phyloP scores from a whole-genome alignment of 2,888 invertebrate genomes.

The Rosalia funebris region DNA sequence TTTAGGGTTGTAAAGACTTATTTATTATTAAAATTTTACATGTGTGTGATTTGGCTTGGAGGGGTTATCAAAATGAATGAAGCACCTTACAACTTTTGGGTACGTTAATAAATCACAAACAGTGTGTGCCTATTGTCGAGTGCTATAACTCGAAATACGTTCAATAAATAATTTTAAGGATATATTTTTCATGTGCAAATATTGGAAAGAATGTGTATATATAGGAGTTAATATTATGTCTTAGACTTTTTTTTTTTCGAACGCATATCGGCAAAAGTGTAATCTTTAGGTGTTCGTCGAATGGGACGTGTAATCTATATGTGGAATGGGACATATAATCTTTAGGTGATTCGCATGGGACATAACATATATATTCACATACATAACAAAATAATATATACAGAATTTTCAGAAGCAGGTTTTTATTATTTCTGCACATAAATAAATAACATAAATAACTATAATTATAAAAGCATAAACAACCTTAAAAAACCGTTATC shows the following conservation, averaged over 20 bases:
- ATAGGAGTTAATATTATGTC: constrained; percentile 59
- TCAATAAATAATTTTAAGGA: constrained; percentile 58
- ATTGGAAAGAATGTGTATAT: constrained; percentile 53
- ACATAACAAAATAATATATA: too few relatives aligned
- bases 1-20: constrained; percentile 4
- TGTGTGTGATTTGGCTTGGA: constrained; percentile 47
- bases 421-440: too few relatives aligned
- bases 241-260: constrained; percentile 64
- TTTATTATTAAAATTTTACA: constrained; percentile 30
- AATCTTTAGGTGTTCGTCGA: too few relatives aligned
- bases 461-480: too few relatives aligned
- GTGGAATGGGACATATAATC: too few relatives aligned
- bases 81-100: constrained; percentile 33
- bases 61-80: constrained; percentile 40
- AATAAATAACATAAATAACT: too few relatives aligned
- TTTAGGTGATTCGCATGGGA: too few relatives aligned
- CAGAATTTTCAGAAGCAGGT: too few relatives aligned
- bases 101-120: constrained; percentile 28
- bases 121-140: constrained; percentile 36
- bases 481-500: too few relatives aligned
- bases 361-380: too few relatives aligned
- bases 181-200: constrained; percentile 50
- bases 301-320: too few relatives aligned
- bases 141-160: constrained; percentile 50
- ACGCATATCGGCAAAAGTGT: too few relatives aligned